Conservation (phyloP, 1,140 invertebrate genomes). For the Hydropsyche tenuis region DNA sequence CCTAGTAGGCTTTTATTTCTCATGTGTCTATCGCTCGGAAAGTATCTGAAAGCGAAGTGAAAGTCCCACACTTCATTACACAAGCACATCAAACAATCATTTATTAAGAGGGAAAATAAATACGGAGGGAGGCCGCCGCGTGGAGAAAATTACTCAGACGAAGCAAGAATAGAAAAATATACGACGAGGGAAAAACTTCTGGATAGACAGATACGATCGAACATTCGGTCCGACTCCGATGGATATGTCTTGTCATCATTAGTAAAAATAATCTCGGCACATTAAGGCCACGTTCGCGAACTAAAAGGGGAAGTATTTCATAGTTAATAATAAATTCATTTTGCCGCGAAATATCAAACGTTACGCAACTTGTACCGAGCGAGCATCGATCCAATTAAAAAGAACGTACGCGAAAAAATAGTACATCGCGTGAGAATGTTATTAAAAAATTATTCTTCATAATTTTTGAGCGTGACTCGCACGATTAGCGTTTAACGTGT, state of each 20-base stretch:
- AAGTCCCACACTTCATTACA: constrained; percentile 49
- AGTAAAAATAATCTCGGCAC: constrained; percentile 39
- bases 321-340: too few relatives aligned
- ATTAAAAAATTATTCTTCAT: neutral
- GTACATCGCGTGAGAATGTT: neutral
- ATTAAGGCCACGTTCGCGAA: neutral
- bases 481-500: neutral
- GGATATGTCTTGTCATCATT: constrained; percentile 37
- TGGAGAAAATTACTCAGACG: constrained; percentile 5
- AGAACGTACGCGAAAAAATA: neutral
- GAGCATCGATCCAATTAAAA: neutral
- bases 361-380: neutral
- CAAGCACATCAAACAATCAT: constrained; percentile 50
- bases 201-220: constrained; percentile 19
- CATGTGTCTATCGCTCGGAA: neutral
- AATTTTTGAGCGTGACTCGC: constrained; percentile 5
- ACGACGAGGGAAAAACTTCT: constrained; percentile 15
- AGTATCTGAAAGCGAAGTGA: constrained; percentile 23
- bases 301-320: too few relatives aligned
- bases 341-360: too few relatives aligned
- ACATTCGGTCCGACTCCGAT: constrained; percentile 23
- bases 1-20: too few relatives aligned
- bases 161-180: constrained; percentile 30
- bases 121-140: constrained; percentile 29
- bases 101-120: constrained; percentile 50